Percentiles rank a stretch among this genome's conserved stretches.
Evolutionary conservation across 37 sponge, comb jelly and placozoan genomes (phyloP).

Genomic region (Chondrosia reniformis): DNA sequence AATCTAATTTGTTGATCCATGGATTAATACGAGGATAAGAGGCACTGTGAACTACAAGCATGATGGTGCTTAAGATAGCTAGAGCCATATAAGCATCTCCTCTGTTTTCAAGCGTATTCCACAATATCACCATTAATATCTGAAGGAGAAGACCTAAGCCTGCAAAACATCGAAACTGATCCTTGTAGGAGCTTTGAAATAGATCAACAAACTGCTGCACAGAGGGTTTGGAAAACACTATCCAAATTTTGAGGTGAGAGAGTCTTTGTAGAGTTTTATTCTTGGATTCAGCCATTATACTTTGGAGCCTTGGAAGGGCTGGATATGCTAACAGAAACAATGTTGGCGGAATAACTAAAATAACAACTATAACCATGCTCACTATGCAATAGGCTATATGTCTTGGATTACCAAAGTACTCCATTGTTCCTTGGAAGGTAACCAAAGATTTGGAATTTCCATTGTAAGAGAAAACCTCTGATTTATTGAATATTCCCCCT

Average conservation of each 20-base stretch:
- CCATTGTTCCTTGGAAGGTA: background rate
- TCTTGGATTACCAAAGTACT: background rate
- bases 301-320: background rate
- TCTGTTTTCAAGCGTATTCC: background rate
- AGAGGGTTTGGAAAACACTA: background rate
- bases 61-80: background rate
- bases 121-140: background rate
- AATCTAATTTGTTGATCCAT: constrained; percentile 8
- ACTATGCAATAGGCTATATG: background rate
- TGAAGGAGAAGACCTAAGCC: background rate
- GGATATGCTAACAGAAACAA: background rate
- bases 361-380: background rate
- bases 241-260: background rate
- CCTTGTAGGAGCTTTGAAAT: constrained; percentile 17
- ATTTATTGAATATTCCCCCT: background rate
- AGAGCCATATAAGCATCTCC: background rate
- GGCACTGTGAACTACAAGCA: background rate
- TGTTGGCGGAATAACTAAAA: background rate
- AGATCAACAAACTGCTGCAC: constrained; percentile 16
- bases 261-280: background rate
- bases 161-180: constrained; percentile 2
- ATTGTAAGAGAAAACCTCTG: background rate
- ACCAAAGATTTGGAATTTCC: background rate
- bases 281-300: background rate
- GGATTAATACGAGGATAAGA: background rate